A percentile compares a stretch with the other conserved stretches of the same genome.
Conservation (phyloP, 2,797 vertebrate genomes). For the Etheostoma nigrum region DNA sequence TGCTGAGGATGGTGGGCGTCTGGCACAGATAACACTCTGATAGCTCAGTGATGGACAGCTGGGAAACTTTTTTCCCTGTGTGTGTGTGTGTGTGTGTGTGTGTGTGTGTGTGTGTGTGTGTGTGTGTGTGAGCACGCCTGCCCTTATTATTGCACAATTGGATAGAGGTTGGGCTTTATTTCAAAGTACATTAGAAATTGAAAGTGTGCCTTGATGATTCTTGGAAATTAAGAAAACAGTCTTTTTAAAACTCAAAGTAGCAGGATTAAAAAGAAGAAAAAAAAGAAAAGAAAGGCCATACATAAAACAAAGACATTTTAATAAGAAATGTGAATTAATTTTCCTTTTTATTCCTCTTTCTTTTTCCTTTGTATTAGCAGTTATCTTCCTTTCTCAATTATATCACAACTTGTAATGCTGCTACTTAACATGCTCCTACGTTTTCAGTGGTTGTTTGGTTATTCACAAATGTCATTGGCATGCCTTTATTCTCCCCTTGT, state of each 20-base stretch:
- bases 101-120: neutral
- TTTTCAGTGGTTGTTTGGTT: constrained; percentile 80
- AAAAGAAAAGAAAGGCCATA: neutral
- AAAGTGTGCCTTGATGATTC: constrained; percentile 43
- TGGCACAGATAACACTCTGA: constrained; percentile 83
- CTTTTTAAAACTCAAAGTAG: constrained; percentile 40
- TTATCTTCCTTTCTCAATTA: constrained; percentile 63
- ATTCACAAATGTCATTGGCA: constrained; percentile 84
- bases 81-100: constrained; percentile 29
- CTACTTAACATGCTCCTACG: constrained; percentile 56
- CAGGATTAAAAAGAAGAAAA: neutral
- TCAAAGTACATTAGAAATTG: constrained; percentile 34
- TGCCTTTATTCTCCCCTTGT: constrained; percentile 83
- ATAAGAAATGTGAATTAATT: constrained; percentile 62
- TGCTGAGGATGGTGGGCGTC: constrained; percentile 82
- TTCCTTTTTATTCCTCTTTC: constrained; percentile 40
- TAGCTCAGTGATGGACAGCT: constrained; percentile 82
- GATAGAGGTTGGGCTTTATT: constrained; percentile 33
- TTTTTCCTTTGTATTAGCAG: constrained; percentile 60
- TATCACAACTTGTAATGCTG: constrained; percentile 61
- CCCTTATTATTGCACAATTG: constrained; percentile 20
- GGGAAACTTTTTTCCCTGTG: constrained; percentile 71
- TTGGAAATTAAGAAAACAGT: constrained; percentile 47
- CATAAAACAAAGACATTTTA: constrained; percentile 61
- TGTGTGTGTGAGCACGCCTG: neutral